Percentiles rank a stretch among this genome's conserved stretches.
Conservation (phyloP, 2,113 vertebrate genomes). For the Gracilinanus agilis region DNA sequence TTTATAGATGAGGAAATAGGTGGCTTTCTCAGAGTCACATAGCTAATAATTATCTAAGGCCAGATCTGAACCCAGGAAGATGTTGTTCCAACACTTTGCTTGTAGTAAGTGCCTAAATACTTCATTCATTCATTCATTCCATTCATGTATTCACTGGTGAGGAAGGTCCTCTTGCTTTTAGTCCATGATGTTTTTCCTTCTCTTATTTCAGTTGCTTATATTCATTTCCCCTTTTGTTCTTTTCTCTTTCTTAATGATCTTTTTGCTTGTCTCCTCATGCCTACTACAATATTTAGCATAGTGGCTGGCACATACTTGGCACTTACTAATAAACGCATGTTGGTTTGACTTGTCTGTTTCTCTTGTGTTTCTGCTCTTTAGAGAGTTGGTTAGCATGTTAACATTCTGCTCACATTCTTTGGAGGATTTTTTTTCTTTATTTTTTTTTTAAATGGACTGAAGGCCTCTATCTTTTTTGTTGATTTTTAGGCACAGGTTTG, state of each 20-base stretch:
- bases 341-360: neutral
- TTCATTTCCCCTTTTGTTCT: neutral
- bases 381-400: neutral
- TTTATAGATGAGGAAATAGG: neutral
- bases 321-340: neutral
- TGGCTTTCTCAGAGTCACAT: neutral
- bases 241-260: neutral
- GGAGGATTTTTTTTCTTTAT: neutral
- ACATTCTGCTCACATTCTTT: neutral
- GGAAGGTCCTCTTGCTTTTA: neutral
- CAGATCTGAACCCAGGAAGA: neutral
- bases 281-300: neutral
- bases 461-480: neutral
- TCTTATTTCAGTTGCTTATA: neutral
- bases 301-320: neutral
- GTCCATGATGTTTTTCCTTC: neutral
- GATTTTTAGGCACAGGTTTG: neutral
- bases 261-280: neutral
- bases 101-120: neutral
- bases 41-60: neutral
- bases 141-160: neutral
- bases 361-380: neutral
- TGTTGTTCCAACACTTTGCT: neutral
- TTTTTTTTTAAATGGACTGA: neutral
- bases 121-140: neutral